Conservation (phyloP, 2,113 vertebrate species). For the Paratilapia polleni region DNA sequence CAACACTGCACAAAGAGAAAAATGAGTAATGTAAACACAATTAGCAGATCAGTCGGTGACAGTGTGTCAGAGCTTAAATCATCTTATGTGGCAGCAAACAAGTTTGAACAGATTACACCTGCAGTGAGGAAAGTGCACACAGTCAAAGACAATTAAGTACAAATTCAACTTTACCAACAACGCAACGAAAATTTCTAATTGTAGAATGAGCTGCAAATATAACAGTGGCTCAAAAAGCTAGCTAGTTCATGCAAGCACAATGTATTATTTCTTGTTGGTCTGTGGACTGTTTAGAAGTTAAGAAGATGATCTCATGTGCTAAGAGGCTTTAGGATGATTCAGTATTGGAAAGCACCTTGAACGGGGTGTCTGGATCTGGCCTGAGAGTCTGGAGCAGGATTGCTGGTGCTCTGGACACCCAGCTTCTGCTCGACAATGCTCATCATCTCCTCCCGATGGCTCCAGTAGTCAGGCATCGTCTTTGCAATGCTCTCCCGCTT, state of each 20-base stretch:
- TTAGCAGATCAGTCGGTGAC: neutral
- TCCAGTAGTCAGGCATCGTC: conserved; percentile 60
- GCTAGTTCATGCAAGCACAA: neutral
- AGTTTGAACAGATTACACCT: conserved; percentile 5
- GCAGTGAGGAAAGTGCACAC: neutral
- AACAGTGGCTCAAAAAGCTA: neutral
- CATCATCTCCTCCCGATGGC: conserved; percentile 51
- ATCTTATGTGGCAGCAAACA: neutral
- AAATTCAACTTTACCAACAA: neutral
- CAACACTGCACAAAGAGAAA: conserved; percentile 68
- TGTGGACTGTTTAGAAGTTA: neutral
- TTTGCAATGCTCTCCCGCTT: conserved; percentile 48
- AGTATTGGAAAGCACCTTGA: conserved; percentile 63
- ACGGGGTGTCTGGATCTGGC: conserved; percentile 42
- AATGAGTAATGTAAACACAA: neutral
- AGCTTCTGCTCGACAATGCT: conserved; percentile 56
- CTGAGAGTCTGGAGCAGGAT: conserved; percentile 14
- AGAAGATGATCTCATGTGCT: conserved; percentile 6
- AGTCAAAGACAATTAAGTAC: neutral
- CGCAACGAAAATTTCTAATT: neutral
- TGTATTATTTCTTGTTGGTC: neutral
- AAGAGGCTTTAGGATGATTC: conserved; percentile 31
- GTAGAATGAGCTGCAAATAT: neutral
- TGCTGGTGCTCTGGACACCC: conserved; percentile 24
- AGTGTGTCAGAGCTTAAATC: neutral